Evolutionary conservation across 2,888 invertebrate genomes (phyloP), one percentile per base, ranked within the genome.

Genomic region (Anodontia alba): DNA sequence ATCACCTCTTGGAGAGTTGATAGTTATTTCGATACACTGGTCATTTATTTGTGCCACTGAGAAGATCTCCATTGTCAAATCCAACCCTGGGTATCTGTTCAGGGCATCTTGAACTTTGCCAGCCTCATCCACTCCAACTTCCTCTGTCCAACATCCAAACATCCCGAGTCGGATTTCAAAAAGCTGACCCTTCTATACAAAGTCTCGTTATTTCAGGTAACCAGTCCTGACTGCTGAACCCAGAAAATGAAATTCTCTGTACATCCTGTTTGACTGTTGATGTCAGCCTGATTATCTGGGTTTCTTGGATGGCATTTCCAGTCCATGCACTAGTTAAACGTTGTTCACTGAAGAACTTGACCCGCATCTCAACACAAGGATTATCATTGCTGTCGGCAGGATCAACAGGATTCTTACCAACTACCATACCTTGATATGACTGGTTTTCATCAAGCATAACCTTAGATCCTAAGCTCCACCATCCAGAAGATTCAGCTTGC

Each of bases 261-360:
- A 38, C 5, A 38, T 38, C 62, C 62, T 62, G 62, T 17, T 29
- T 29, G 5, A 33, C 62, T 33, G 26, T 17, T 33, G 86, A 86
- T 7, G 43, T 70, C 17, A 79, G n/a, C 12, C 26, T 43, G 20
- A 78, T 1, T 10, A 38, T 78, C 62, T 86, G 86, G 29, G 46
- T 62, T 29, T 83, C 86, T 0, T 78, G 23, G 8, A 54, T 10
- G 0, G 77, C 77, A 23, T 57, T 33, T 23, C 79, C 79, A 12
- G 75, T 78, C 75, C 73, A 76, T 1, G 62, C 31, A 12, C 57
- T 46, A 10, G 75, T 78, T 33, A 76, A 36, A 5, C 38, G 46
- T 2, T 33, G 2, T 0, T 83, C 76, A 1, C 76, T 12, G 33
- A 46, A 54, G 51, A 71, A 69, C 5, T 69, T 26, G 17, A 62